These are phyloP conservation scores for Thalassarche chlororhynchos DNA, from an alignment of 2,113 vertebrate species.

Conservation along the genomic window DNA sequence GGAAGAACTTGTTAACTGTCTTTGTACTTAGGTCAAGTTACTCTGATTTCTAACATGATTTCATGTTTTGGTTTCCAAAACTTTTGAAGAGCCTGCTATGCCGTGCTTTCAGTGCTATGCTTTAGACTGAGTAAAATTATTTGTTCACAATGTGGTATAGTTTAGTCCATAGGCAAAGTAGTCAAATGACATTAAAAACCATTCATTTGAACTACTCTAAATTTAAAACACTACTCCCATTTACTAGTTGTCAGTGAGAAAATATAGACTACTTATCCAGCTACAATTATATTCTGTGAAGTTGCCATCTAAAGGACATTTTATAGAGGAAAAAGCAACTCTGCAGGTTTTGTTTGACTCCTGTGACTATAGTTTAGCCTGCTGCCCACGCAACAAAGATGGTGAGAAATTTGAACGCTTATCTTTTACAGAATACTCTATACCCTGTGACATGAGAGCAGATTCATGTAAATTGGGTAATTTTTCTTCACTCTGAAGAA, in stretches of 20 bases:
- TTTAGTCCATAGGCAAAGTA: neutral
- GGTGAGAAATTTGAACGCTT: neutral
- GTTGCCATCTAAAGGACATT: neutral
- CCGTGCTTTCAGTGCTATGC: neutral
- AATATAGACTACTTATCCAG: neutral
- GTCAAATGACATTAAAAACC: neutral
- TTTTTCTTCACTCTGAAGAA: neutral
- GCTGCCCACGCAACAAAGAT: neutral
- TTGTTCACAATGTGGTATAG: neutral
- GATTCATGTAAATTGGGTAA: neutral
- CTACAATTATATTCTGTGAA: neutral
- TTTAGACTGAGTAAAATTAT: neutral
- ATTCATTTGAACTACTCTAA: neutral
- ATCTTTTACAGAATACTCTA: neutral
- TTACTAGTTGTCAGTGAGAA: neutral
- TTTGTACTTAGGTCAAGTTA: neutral
- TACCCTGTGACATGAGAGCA: neutral
- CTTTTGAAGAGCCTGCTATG: neutral
- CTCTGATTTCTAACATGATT: slow-evolving; percentile 24
- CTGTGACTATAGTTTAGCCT: neutral
- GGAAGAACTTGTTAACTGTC: slow-evolving; percentile 18
- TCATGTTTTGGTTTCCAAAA: slow-evolving; percentile 6
- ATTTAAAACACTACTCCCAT: neutral
- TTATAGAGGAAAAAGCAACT: neutral
- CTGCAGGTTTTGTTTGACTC: neutral